Conservation (phyloP, 2,888 invertebrate species). For the Leptinotarsa haldemani region DNA sequence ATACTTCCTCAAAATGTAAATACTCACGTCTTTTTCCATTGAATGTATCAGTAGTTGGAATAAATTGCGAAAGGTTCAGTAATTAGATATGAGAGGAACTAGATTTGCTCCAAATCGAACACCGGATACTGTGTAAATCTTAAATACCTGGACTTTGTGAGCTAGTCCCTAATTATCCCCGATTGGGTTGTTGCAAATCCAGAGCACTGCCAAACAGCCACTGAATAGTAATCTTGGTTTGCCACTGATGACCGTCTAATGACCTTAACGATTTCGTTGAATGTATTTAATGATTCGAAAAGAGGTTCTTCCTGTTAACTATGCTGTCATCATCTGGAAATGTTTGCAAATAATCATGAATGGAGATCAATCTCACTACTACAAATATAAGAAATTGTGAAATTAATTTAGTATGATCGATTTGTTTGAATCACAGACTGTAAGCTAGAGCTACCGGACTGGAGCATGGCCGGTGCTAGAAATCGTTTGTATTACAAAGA, state of each 20-base stretch:
- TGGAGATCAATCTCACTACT: no score
- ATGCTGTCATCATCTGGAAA: background rate
- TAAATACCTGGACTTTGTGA: conserved; percentile 3
- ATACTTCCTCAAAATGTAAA: no score
- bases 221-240: conserved; percentile 12
- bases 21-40: no score
- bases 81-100: background rate
- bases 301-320: background rate
- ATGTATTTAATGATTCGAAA: background rate
- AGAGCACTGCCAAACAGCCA: conserved; percentile 4
- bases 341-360: background rate
- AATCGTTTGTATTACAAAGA: no score
- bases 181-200: conserved; percentile 6
- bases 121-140: background rate
- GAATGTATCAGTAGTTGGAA: no score
- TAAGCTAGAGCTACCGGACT: no score
- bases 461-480: no score
- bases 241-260: conserved; percentile 9
- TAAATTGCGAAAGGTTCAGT: no score
- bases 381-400: no score
- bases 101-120: background rate
- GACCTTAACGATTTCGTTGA: background rate
- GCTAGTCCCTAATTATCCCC: background rate
- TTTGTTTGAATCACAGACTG: no score
- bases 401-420: no score